phyloP scores from a whole-genome alignment of 2,888 invertebrate species.

The Dexiosoma caninum region DNA sequence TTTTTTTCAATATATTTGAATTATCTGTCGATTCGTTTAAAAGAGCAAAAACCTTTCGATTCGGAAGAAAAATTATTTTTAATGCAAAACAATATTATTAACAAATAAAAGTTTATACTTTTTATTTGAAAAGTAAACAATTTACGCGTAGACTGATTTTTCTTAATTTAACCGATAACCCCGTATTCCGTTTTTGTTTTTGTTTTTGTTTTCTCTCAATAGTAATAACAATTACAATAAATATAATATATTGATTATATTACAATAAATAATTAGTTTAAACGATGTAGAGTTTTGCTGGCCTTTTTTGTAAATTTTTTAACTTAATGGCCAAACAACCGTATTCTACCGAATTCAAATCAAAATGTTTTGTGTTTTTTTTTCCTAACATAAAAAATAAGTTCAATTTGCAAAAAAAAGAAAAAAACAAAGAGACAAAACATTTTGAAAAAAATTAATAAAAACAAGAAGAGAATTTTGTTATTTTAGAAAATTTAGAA shows the following conservation, averaged over 20 bases:
- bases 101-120: not conserved
- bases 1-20: not conserved
- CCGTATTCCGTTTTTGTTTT: not conserved
- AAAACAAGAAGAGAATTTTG: conserved; percentile 11
- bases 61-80: not conserved
- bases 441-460: not conserved
- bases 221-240: not conserved
- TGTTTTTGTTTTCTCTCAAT: not conserved
- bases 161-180: conserved; percentile 15
- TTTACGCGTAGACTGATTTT: not conserved
- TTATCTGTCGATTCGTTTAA: not conserved
- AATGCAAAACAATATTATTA: not conserved
- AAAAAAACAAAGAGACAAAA: conserved; percentile 1
- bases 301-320: not conserved
- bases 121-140: not conserved
- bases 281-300: not conserved
- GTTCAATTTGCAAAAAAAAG: conserved; percentile 4
- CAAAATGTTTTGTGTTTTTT: conserved; percentile 35
- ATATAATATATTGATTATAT: not conserved
- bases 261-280: not conserved
- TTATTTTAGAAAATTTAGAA: not conserved
- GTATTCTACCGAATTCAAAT: conserved; percentile 40
- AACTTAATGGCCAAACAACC: conserved; percentile 13
- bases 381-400: conserved; percentile 13
- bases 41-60: conserved; percentile 17